Percentiles rank a stretch among this genome's conserved stretches.
Evolutionary conservation across 1,140 invertebrate species (phyloP).

Genomic region (Drosophila albomicans): DNA sequence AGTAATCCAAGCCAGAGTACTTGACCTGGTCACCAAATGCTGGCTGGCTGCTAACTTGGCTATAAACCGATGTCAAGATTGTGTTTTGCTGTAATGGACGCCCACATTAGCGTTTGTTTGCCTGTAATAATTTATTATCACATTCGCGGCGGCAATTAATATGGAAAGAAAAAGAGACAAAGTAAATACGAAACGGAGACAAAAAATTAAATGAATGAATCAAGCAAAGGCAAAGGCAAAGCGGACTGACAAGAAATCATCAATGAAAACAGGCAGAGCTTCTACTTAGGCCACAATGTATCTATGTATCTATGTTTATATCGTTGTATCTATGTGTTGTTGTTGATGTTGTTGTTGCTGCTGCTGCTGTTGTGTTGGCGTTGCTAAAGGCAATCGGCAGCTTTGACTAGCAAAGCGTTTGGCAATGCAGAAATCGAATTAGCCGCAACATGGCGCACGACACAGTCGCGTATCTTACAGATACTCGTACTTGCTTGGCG

Average conservation of each 20-base stretch:
- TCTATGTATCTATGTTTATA: constrained; percentile 49
- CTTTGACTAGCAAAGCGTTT: constrained; percentile 78
- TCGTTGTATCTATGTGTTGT: constrained; percentile 35
- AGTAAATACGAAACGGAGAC: constrained; percentile 48
- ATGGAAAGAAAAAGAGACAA: constrained; percentile 65
- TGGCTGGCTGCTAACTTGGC: constrained; percentile 8
- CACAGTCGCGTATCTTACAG: constrained; percentile 65
- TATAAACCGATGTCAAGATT: constrained; percentile 40
- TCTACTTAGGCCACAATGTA: constrained; percentile 41
- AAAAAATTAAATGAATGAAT: constrained; percentile 79
- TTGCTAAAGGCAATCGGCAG: constrained; percentile 67
- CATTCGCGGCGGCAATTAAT: constrained; percentile 79
- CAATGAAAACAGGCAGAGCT: constrained; percentile 66
- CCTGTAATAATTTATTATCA: constrained; percentile 82
- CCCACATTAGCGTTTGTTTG: constrained; percentile 60
- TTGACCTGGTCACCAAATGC: constrained; percentile 25
- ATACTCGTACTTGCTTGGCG: constrained; percentile 53
- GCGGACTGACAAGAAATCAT: constrained; percentile 56
- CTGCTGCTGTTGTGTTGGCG: constrained; percentile 68
- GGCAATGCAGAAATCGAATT: constrained; percentile 79
- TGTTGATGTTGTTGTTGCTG: constrained; percentile 35
- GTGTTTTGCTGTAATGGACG: constrained; percentile 59
- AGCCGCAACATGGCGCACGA: constrained; percentile 68
- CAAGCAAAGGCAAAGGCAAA: constrained; percentile 53
- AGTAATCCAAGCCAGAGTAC: constrained; percentile 13